phyloP scores from a whole-genome alignment of 2,888 invertebrate genomes.

The Tetanocera ferruginea region DNA sequence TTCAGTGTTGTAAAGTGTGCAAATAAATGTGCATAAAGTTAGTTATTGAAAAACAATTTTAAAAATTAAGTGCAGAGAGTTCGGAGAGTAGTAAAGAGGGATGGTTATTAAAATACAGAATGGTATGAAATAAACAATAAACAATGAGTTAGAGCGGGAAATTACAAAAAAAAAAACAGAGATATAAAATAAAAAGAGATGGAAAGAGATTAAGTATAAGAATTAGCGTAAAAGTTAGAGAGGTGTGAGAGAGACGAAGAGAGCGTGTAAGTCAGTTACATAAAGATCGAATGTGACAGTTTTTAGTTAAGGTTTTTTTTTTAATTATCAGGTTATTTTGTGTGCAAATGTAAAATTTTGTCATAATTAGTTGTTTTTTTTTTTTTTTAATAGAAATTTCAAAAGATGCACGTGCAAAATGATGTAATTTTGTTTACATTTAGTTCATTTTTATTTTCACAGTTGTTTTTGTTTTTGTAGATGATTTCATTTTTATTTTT shows the following conservation, averaged over 20 bases:
- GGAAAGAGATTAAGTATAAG: not conserved
- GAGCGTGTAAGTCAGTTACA: constrained; percentile 23
- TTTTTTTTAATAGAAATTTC: constrained; percentile 34
- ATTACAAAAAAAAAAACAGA: not conserved
- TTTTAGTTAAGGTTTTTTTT: constrained; percentile 36
- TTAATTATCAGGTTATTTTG: constrained; percentile 24
- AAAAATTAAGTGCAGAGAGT: not conserved
- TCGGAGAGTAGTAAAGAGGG: not conserved
- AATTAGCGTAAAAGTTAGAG: not conserved
- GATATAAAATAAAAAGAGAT: not conserved
- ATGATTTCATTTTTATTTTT: constrained; percentile 53
- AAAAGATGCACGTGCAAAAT: constrained; percentile 58
- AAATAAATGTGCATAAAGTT: not conserved
- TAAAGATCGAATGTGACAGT: constrained; percentile 38
- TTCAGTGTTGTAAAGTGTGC: constrained; percentile 7
- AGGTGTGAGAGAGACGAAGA: constrained; percentile 22
- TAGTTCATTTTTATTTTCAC: constrained; percentile 44
- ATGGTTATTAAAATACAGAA: too few relatives aligned
- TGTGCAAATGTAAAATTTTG: constrained; percentile 31
- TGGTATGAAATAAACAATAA: not conserved
- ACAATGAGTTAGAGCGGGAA: too few relatives aligned
- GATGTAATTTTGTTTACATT: constrained; percentile 65
- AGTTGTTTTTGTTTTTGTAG: constrained; percentile 48
- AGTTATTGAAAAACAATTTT: not conserved
- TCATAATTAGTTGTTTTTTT: constrained; percentile 13